Evolutionary conservation across 2,797 vertebrate species (phyloP).

Genomic region (Pangasius mekongensis): DNA sequence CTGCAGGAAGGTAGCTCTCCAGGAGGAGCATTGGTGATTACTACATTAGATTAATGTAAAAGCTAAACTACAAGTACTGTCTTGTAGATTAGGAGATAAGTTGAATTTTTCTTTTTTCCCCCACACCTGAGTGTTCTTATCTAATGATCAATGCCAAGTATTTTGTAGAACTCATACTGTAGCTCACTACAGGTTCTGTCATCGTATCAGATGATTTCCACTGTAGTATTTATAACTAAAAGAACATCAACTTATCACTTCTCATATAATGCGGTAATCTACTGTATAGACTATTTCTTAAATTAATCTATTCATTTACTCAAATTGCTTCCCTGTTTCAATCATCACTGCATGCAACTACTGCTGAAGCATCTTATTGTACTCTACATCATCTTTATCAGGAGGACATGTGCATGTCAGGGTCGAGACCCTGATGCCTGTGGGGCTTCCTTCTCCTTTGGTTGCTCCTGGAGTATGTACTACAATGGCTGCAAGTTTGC

Average conservation of each 20-base stretch:
- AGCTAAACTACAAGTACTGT: background rate
- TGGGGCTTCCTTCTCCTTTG: conserved; percentile 98
- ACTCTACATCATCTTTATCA: conserved; percentile 60
- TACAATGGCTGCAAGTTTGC: conserved; percentile 99
- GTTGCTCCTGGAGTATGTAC: conserved; percentile 99
- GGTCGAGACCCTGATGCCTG: conserved; percentile 90
- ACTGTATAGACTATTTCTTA: background rate
- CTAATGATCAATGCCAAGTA: background rate
- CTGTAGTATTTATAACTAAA: background rate
- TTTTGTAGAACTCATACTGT: background rate
- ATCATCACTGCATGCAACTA: background rate
- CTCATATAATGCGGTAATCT: background rate
- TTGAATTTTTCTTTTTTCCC: background rate
- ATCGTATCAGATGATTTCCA: background rate
- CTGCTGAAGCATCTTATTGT: background rate
- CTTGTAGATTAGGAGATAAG: background rate
- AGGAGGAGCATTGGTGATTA: background rate
- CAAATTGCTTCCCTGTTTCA: background rate
- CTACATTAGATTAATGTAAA: background rate
- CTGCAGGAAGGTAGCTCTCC: background rate
- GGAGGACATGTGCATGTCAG: conserved; percentile 97
- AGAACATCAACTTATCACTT: background rate
- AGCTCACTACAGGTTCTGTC: background rate
- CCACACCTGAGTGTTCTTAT: background rate
- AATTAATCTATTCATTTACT: background rate